Percentiles rank a stretch among this genome's conserved stretches.
phyloP scores from a whole-genome alignment of 2,888 invertebrate species.

The Eumacrocentrus americanus region DNA sequence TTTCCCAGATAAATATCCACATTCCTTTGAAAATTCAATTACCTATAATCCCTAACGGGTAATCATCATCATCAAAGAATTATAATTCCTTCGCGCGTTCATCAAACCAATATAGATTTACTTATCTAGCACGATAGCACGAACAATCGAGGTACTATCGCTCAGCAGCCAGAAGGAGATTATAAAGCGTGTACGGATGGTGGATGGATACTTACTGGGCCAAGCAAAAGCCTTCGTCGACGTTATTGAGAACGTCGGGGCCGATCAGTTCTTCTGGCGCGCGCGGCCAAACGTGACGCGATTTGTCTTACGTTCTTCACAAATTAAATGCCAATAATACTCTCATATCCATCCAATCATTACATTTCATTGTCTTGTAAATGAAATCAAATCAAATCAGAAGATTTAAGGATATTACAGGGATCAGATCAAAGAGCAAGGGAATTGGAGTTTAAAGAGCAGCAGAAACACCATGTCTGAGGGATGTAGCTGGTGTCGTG shows the following conservation, averaged over 20 bases:
- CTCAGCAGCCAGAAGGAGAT: neutral
- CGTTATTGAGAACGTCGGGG: slow-evolving; percentile 44
- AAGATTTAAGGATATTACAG: too few relatives aligned
- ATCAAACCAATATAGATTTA: slow-evolving; percentile 4
- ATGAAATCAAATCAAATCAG: too few relatives aligned
- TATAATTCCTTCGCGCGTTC: neutral
- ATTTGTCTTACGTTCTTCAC: neutral
- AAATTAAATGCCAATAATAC: too few relatives aligned
- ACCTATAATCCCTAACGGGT: neutral
- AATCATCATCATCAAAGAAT: neutral
- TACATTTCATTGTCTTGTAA: too few relatives aligned
- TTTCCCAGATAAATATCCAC: slow-evolving; percentile 4
- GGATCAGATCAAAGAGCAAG: too few relatives aligned
- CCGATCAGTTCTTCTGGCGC: slow-evolving; percentile 53
- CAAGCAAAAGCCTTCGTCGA: slow-evolving; percentile 40
- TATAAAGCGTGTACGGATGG: slow-evolving; percentile 7
- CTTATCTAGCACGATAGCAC: too few relatives aligned
- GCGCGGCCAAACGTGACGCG: slow-evolving; percentile 34
- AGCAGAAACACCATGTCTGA: slow-evolving; percentile 52
- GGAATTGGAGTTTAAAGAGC: too few relatives aligned
- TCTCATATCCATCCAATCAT: too few relatives aligned
- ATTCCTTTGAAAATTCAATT: neutral
- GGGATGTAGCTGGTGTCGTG: slow-evolving; percentile 46
- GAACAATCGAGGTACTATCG: neutral
- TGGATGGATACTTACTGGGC: slow-evolving; percentile 25